Percentiles rank a stretch among this genome's conserved stretches.
Conservation (phyloP, 2,888 invertebrate species). For the Drosophila paramelanica region DNA sequence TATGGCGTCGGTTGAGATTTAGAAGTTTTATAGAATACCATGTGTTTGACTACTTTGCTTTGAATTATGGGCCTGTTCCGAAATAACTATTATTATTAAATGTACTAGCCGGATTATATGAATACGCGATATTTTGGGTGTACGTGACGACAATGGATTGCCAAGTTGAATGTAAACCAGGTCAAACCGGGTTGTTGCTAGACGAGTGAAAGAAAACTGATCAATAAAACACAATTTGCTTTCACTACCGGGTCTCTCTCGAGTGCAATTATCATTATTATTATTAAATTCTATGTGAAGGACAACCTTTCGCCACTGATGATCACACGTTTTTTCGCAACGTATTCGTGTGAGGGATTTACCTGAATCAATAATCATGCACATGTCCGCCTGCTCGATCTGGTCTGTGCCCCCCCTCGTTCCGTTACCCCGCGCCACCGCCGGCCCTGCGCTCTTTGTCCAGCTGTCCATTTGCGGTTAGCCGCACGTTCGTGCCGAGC, state of each 20-base stretch:
- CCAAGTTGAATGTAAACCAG: slow-evolving; percentile 55
- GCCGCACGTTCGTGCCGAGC: slow-evolving; percentile 66
- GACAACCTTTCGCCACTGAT: slow-evolving; percentile 54
- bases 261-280: neutral
- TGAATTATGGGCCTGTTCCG: slow-evolving; percentile 29
- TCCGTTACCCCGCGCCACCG: neutral
- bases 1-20: neutral
- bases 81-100: slow-evolving; percentile 26
- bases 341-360: slow-evolving; percentile 67
- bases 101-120: slow-evolving; percentile 13
- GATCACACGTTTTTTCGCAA: slow-evolving; percentile 47
- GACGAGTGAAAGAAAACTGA: neutral
- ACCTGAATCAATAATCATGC: slow-evolving; percentile 70
- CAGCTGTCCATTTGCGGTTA: slow-evolving; percentile 55
- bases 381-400: neutral
- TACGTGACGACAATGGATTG: slow-evolving; percentile 25
- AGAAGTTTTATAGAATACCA: slow-evolving; percentile 4
- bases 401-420: too few relatives aligned
- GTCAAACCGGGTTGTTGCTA: slow-evolving; percentile 34
- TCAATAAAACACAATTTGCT: slow-evolving; percentile 8
- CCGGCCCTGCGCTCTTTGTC: slow-evolving; percentile 16
- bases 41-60: slow-evolving; percentile 19
- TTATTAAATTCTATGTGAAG: slow-evolving; percentile 37
- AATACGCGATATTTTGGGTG: slow-evolving; percentile 10
- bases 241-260: slow-evolving; percentile 32